Percentiles rank a stretch among this genome's conserved stretches.
Evolutionary conservation across 2,797 vertebrate species (phyloP).

Genomic region (Neosalanx taihuensis): DNA sequence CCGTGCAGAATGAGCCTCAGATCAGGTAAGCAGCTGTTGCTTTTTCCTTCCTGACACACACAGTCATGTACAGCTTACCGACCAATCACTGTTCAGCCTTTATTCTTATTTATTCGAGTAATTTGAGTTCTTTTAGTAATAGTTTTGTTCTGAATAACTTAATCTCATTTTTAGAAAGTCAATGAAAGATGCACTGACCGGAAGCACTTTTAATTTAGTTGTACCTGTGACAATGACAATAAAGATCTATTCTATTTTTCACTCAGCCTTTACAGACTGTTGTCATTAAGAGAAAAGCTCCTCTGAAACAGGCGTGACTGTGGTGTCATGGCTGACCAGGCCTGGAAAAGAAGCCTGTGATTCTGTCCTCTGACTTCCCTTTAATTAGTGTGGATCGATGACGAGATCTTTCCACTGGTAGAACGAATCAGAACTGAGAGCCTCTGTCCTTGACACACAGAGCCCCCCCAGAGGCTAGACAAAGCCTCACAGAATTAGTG

Average conservation of each 20-base stretch:
- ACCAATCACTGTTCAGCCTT: not conserved
- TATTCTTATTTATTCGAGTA: too few relatives aligned
- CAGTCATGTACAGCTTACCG: not conserved
- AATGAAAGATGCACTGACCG: too few relatives aligned
- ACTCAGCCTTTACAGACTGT: too few relatives aligned
- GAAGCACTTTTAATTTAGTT: too few relatives aligned
- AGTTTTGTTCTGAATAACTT: too few relatives aligned
- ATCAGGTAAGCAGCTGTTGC: conserved; percentile 72
- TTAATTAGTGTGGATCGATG: conserved; percentile 17
- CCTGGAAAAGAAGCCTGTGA: conserved; percentile 33
- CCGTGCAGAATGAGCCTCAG: conserved; percentile 71
- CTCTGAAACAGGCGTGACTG: not conserved
- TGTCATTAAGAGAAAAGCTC: too few relatives aligned
- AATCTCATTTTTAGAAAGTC: too few relatives aligned
- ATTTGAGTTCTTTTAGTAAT: too few relatives aligned
- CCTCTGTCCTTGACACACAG: not conserved
- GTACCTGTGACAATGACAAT: too few relatives aligned
- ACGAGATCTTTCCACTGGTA: not conserved
- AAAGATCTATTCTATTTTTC: too few relatives aligned
- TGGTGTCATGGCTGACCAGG: not conserved
- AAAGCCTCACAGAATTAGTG: not conserved
- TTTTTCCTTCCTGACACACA: not conserved
- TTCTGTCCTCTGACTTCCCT: conserved; percentile 17
- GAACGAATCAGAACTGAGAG: not conserved
- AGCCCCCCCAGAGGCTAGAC: not conserved